Conservation (phyloP, 2,888 invertebrate species). For the Artemia sinica region DNA sequence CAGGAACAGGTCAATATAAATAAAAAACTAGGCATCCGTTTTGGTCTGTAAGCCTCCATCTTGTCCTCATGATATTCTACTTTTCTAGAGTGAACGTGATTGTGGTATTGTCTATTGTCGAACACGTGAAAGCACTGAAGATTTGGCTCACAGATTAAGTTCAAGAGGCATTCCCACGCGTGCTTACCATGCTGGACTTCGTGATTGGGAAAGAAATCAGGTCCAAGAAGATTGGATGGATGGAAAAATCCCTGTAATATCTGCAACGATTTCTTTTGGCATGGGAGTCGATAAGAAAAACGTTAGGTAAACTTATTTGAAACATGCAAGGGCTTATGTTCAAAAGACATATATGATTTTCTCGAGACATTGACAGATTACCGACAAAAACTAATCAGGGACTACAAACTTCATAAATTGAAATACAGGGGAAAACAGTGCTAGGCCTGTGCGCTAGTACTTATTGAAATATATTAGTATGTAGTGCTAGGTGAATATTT, state of each 20-base stretch:
- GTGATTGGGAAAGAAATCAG: slow-evolving; percentile 48
- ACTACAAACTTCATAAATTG: too few relatives aligned
- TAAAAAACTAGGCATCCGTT: too few relatives aligned
- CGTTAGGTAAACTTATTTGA: slow-evolving; percentile 43
- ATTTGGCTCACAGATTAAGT: slow-evolving; percentile 55
- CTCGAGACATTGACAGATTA: too few relatives aligned
- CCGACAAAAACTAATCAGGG: too few relatives aligned
- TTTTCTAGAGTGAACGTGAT: slow-evolving; percentile 32
- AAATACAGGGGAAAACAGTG: too few relatives aligned
- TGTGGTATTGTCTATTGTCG: slow-evolving; percentile 90
- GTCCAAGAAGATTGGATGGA: slow-evolving; percentile 83
- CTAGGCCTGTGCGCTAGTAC: too few relatives aligned
- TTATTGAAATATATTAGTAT: too few relatives aligned
- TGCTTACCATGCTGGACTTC: slow-evolving; percentile 79
- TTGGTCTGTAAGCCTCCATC: too few relatives aligned
- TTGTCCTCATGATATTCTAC: neutral
- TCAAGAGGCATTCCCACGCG: slow-evolving; percentile 53
- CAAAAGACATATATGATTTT: too few relatives aligned
- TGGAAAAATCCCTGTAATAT: slow-evolving; percentile 72
- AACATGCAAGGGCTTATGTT: too few relatives aligned
- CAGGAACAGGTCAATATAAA: too few relatives aligned
- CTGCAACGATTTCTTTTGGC: slow-evolving; percentile 93
- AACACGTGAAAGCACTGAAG: slow-evolving; percentile 74
- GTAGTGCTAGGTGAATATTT: too few relatives aligned
- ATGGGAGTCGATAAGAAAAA: slow-evolving; percentile 97